phyloP scores from a whole-genome alignment of 2,797 vertebrate species.

The Phoeniculus purpureus region DNA sequence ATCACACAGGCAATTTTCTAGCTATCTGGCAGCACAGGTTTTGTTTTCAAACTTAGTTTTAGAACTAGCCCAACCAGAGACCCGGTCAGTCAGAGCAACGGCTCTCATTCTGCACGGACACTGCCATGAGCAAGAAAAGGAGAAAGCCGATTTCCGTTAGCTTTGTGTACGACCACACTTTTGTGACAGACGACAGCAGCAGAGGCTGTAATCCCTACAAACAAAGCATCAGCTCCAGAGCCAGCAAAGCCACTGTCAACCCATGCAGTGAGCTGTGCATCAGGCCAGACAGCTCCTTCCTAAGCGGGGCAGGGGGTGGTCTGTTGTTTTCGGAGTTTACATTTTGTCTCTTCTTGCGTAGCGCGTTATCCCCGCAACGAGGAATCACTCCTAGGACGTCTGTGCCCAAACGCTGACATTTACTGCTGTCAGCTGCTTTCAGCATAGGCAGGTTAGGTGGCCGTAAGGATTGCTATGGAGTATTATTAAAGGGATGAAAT shows the following conservation, averaged over 20 bases:
- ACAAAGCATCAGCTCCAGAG: conserved; percentile 30
- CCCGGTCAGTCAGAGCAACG: conserved; percentile 14
- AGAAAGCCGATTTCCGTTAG: conserved; percentile 12
- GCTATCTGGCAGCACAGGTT: conserved; percentile 16
- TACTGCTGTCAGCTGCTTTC: conserved; percentile 51
- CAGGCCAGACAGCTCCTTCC: not conserved
- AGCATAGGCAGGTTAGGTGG: not conserved
- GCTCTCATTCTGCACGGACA: conserved; percentile 4
- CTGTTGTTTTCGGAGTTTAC: conserved; percentile 25
- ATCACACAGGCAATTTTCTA: conserved; percentile 28
- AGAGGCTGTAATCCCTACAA: conserved; percentile 47
- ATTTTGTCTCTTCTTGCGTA: conserved; percentile 27
- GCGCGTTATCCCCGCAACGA: conserved; percentile 42
- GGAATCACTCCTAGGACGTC: conserved; percentile 25
- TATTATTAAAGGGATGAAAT: conserved; percentile 7
- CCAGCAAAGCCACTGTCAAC: conserved; percentile 38
- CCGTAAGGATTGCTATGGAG: not conserved
- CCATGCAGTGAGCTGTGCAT: conserved; percentile 15
- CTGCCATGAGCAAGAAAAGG: conserved; percentile 27
- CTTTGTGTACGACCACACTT: conserved; percentile 7
- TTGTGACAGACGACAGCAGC: not conserved
- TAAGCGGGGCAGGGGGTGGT: not conserved
- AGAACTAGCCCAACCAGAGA: conserved; percentile 43
- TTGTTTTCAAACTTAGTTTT: conserved; percentile 43
- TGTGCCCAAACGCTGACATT: conserved; percentile 2